A percentile compares a stretch with the other conserved stretches of the same genome.
phyloP scores from a whole-genome alignment of 2,113 vertebrate genomes.

The Crotalus viridis region DNA sequence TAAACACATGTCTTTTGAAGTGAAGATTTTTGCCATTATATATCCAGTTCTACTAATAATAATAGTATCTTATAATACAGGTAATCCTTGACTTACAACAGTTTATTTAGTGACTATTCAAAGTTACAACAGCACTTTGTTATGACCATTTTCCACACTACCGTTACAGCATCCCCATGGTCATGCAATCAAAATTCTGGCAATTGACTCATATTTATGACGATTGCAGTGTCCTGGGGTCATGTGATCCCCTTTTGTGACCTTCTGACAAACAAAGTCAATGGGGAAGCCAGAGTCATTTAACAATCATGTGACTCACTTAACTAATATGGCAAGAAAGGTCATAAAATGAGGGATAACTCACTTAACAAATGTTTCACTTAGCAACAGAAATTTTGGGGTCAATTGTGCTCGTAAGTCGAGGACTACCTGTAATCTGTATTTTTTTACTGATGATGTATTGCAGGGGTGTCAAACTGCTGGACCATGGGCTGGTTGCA shows the following conservation, averaged over 20 bases:
- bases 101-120: not conserved
- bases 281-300: not conserved
- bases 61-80: not conserved
- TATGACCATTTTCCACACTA: not conserved
- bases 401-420: not conserved
- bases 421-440: no score
- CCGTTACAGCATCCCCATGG: not conserved
- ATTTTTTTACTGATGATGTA: not conserved
- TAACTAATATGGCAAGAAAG: not conserved
- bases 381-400: not conserved
- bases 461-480: not conserved
- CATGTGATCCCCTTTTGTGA: not conserved
- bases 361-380: not conserved
- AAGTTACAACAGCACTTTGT: not conserved
- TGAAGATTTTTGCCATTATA: not conserved
- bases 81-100: not conserved
- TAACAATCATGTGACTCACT: not conserved
- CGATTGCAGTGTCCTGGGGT: not conserved
- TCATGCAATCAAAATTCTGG: not conserved
- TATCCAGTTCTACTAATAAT: not conserved
- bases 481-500: no score
- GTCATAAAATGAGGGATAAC: not conserved
- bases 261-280: not conserved
- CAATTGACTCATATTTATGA: not conserved
- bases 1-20: not conserved